phyloP scores from a whole-genome alignment of 2,888 invertebrate genomes.

The Allophyes oxyacanthae region DNA sequence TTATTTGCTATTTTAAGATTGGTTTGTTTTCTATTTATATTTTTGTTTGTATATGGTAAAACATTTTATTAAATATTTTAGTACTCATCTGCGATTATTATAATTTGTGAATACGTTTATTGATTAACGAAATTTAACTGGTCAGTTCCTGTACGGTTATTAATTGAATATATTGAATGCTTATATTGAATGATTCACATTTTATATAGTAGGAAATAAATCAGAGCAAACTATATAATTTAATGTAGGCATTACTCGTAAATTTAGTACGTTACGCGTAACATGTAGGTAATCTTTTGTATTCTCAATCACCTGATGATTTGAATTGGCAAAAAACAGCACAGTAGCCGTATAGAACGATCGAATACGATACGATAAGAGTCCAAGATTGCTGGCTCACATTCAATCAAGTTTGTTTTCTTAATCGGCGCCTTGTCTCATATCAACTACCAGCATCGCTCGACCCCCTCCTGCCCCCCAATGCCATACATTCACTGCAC shows the following conservation, averaged over 20 bases:
- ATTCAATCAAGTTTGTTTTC: slow-evolving; percentile 79
- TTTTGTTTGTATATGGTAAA: no score
- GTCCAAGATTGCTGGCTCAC: slow-evolving; percentile 64
- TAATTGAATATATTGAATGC: no score
- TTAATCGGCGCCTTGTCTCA: slow-evolving; percentile 76
- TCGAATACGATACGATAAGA: slow-evolving; percentile 75
- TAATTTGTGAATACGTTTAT: no score
- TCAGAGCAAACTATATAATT: no score
- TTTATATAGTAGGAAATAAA: no score
- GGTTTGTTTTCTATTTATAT: neutral
- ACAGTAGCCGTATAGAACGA: slow-evolving; percentile 58
- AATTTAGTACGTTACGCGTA: no score
- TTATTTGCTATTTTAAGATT: slow-evolving; percentile 11
- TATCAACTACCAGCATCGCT: slow-evolving; percentile 57
- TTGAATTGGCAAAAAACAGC: slow-evolving; percentile 40
- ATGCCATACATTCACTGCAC: slow-evolving; percentile 23
- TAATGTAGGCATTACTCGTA: no score
- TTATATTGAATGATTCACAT: no score
- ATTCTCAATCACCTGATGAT: slow-evolving; percentile 33
- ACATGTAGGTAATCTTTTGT: slow-evolving; percentile 1
- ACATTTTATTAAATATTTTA: neutral
- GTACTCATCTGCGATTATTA: no score
- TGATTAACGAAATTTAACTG: no score
- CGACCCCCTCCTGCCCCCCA: slow-evolving; percentile 56
- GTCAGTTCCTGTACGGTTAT: no score